Evolutionary conservation across 2,888 invertebrate species (phyloP), one percentile per base, ranked within the genome.

Genomic region (Resseliella maxima): DNA sequence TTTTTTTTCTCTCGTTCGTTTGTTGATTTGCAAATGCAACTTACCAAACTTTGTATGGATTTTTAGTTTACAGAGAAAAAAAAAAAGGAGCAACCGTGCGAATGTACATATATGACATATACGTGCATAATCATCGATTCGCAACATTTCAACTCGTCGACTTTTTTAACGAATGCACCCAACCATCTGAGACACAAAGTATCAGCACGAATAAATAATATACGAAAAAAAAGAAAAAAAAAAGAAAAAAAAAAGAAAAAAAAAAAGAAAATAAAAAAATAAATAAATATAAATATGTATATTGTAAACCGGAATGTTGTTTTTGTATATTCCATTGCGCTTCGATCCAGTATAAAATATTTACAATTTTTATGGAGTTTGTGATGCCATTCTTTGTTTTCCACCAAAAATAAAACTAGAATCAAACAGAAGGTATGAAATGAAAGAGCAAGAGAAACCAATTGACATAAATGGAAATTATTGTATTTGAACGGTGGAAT

Each of bases 401-500:
- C 15, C 15, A 1, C 31, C 3, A 2, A 72, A 72, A 72, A 72
- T 31, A 72, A 72, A 31, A 83, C 21, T n/a, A 83, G 24, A 83
- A 83, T 38, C 24, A 38, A 38, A 38, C 27, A 10, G 38, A n/a
- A 18, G 38, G 21, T 38, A 6, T 12, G 21, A 38, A 38, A 36
- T 21, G 36, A 35, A 18, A 36, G 8, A 81, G 2, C 24, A 24
- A 15, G 72, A 18, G 24, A 38, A 83, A 36, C 2, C 21, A 83
- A 83, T 83, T 83, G 83, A 83, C 83, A 38, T 83, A 83, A 83
- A 83, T 83, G 83, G 83, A 83, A 83, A 83, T 83, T 83, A 83
- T 83, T 83, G 38, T 38, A 83, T 83, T 83, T 83, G 83, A 83
- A 38, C 38, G 21, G 38, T 38, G 12, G 83, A 83, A 83, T 83